Evolutionary conservation across 2,113 vertebrate genomes (phyloP).

Genomic region (Gavialis gangeticus): DNA sequence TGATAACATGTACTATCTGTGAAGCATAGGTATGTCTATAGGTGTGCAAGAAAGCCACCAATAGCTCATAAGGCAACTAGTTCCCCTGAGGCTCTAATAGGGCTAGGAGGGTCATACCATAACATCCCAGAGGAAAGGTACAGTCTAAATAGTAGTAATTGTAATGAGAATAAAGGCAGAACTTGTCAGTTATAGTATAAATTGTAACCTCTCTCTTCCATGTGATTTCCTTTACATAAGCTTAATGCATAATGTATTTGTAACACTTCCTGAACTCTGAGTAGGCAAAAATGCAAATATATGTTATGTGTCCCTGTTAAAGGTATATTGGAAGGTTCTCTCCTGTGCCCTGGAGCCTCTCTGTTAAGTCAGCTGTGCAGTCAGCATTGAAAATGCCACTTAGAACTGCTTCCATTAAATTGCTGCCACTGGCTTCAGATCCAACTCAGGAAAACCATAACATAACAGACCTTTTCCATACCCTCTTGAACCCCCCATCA

Average conservation of each 20-base stretch:
- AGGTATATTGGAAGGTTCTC: not conserved
- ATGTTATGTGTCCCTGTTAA: not conserved
- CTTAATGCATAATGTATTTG: not conserved
- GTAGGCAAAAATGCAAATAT: not conserved
- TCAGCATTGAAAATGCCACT: not conserved
- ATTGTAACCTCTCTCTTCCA: slow-evolving; percentile 24
- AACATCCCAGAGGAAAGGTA: not conserved
- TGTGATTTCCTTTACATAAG: not conserved
- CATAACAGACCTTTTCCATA: not conserved
- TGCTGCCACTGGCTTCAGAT: not conserved
- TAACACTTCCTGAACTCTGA: slow-evolving; percentile 16
- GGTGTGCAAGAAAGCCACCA: too few relatives aligned
- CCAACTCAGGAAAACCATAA: not conserved
- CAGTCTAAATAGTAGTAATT: not conserved
- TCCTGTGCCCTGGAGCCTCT: too few relatives aligned
- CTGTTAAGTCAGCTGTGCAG: too few relatives aligned
- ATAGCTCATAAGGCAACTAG: too few relatives aligned
- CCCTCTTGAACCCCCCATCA: not conserved
- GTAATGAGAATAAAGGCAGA: not conserved
- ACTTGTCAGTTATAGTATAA: not conserved
- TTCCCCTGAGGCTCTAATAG: too few relatives aligned
- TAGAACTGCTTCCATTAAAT: not conserved
- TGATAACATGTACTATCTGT: too few relatives aligned
- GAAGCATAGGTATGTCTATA: too few relatives aligned
- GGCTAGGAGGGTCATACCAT: too few relatives aligned